Evolutionary conservation across 2,797 vertebrate species (phyloP).

Genomic region (Bucorvus abyssinicus): DNA sequence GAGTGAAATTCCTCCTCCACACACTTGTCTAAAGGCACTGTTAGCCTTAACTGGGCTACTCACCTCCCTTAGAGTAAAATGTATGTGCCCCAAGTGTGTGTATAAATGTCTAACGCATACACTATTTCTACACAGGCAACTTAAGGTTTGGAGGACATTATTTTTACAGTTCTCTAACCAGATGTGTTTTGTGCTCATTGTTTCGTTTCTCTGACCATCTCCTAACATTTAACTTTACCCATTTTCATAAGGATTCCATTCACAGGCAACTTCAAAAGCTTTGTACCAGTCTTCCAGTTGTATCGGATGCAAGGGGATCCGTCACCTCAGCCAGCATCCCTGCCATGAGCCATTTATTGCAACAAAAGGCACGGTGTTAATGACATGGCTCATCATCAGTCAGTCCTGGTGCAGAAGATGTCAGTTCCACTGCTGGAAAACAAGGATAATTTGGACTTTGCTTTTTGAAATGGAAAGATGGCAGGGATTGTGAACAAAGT

Average conservation of each 20-base stretch:
- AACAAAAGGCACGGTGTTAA: conserved; percentile 43
- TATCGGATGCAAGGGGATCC: conserved; percentile 3
- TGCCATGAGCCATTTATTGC: conserved; percentile 61
- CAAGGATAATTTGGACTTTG: conserved; percentile 51
- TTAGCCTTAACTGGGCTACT: neutral
- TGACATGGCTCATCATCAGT: conserved; percentile 52
- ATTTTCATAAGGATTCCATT: conserved; percentile 26
- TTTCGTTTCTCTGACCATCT: neutral
- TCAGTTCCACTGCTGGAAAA: conserved; percentile 60
- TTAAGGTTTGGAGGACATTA: neutral
- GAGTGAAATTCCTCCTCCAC: neutral
- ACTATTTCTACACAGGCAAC: neutral
- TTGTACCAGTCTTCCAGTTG: conserved; percentile 1
- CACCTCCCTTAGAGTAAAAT: neutral
- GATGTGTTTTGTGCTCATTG: neutral
- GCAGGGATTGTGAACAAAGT: conserved; percentile 22
- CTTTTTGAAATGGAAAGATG: conserved; percentile 46
- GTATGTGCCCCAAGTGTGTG: neutral
- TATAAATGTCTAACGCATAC: neutral
- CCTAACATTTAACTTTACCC: conserved; percentile 19
- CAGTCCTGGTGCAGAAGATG: conserved; percentile 40
- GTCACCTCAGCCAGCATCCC: conserved; percentile 33
- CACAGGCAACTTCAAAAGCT: conserved; percentile 54
- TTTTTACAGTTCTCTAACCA: neutral
- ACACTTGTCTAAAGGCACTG: neutral